Evolutionary conservation across 2,888 invertebrate species (phyloP).

Genomic region (Allophyes oxyacanthae): DNA sequence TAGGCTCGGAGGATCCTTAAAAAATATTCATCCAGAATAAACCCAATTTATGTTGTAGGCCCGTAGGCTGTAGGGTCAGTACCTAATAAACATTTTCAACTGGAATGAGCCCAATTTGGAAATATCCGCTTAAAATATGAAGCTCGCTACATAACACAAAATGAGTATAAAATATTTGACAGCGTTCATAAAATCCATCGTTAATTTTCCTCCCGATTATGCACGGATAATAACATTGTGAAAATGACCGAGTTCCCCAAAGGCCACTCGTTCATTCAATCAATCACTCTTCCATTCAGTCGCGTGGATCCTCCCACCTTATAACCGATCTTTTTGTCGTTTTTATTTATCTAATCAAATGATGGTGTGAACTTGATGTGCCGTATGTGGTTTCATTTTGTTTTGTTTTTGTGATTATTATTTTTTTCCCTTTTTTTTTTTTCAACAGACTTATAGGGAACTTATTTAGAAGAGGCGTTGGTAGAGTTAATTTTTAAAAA

Average conservation of each 20-base stretch:
- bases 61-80: too few relatives aligned
- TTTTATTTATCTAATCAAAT: constrained; percentile 32
- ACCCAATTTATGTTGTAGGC: too few relatives aligned
- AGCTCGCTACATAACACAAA: constrained; percentile 16
- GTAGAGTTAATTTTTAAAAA: too few relatives aligned
- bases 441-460: too few relatives aligned
- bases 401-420: too few relatives aligned
- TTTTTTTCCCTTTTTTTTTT: too few relatives aligned
- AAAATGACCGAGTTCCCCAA: constrained; percentile 42
- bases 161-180: constrained; percentile 36
- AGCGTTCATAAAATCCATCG: constrained; percentile 46
- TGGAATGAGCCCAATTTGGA: constrained; percentile 17
- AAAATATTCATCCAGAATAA: too few relatives aligned
- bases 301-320: constrained; percentile 46
- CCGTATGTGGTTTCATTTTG: not conserved
- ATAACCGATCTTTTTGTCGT: constrained; percentile 43
- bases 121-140: constrained; percentile 33
- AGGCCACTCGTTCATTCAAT: constrained; percentile 59
- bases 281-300: constrained; percentile 61
- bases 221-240: constrained; percentile 45
- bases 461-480: too few relatives aligned
- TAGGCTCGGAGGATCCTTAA: too few relatives aligned
- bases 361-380: constrained; percentile 8
- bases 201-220: constrained; percentile 50
- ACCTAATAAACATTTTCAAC: constrained; percentile 16